Evolutionary conservation across 2,888 invertebrate species (phyloP), one percentile per base, ranked within the genome.

Genomic region (Dastarcus helophoroides): DNA sequence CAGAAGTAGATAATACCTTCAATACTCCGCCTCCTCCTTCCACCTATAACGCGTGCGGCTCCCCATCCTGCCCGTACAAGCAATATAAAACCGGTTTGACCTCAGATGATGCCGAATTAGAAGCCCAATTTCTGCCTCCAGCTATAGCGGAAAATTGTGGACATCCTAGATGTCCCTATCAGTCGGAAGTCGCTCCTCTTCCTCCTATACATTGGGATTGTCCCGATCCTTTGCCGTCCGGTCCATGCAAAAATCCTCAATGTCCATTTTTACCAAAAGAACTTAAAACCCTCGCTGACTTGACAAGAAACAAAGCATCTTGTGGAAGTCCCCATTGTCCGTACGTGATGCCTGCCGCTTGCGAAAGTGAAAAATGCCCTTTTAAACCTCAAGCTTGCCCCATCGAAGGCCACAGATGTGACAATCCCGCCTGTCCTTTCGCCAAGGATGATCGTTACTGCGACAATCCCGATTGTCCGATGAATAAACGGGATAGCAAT

Each of bases 131-230:
- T 37, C 34, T 53, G 10, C 50, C 50, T 4, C 43, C 50, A 1
- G 43, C 49, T 3, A 27, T 45, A 6, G 38, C 40, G 10, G 50
- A 35, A 4, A 53, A 46, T 17, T 59, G 58, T 35, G 53, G 54
- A 9, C 44, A 50, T 26, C 52, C 56, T 2, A 47, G 50, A 25
- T 55, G 56, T 33, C 46, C 50, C 3, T 51, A 48, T 32, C 50
- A 50, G 5, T 30, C 44, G 2, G 37, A 41, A 25, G 44, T 44
- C 2, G 38, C 40, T 2, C n/a, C n/a, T n/a, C 33, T 59, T 3
- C 57, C 56, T 1, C 60, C 61, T 3, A 61, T 61, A 27, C 61
- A 61, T 36, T 61, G 61, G 61, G 61, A 61, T 29, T 61, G 61
- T 40, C 61, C 61, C 0, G 60, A 60, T 32, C 60, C 61, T 1